Percentiles rank a stretch among this genome's conserved stretches.
phyloP scores from a whole-genome alignment of 2,888 invertebrate species.

The Therioaphis trifolii region DNA sequence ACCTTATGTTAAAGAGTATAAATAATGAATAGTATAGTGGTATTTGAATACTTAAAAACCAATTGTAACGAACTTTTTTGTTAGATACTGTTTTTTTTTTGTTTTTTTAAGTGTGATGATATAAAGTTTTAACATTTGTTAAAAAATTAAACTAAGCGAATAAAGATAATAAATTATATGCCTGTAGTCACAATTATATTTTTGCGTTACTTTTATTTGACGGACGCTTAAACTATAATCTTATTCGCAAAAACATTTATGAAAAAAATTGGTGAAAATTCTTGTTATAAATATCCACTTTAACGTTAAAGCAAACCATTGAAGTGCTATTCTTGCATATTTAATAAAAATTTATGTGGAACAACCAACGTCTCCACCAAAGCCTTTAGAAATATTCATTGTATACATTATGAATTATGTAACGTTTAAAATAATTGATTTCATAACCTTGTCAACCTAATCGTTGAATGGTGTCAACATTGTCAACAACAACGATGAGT shows the following conservation, averaged over 20 bases:
- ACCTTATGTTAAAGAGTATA: no score
- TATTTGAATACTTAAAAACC: no score
- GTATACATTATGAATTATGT: conserved; percentile 5
- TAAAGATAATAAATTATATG: no score
- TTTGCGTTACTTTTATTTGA: no score
- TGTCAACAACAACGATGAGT: conserved; percentile 16
- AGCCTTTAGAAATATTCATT: conserved; percentile 11
- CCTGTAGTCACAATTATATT: no score
- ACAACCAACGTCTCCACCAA: background rate
- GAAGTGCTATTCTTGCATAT: conserved; percentile 23
- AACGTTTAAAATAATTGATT: conserved; percentile 38
- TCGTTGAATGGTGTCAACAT: conserved; percentile 21
- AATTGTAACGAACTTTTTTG: no score
- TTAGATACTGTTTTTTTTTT: no score
- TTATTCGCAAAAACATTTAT: background rate
- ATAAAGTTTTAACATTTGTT: no score
- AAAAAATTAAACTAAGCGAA: no score
- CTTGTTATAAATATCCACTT: conserved; percentile 24
- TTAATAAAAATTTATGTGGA: conserved; percentile 27
- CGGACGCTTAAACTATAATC: background rate
- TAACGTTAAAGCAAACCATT: conserved; percentile 1
- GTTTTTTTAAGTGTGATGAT: no score
- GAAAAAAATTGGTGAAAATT: background rate
- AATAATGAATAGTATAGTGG: no score
- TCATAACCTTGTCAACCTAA: conserved; percentile 54